phyloP scores from a whole-genome alignment of 1,140 invertebrate genomes.

The Phthorimaea operculella region DNA sequence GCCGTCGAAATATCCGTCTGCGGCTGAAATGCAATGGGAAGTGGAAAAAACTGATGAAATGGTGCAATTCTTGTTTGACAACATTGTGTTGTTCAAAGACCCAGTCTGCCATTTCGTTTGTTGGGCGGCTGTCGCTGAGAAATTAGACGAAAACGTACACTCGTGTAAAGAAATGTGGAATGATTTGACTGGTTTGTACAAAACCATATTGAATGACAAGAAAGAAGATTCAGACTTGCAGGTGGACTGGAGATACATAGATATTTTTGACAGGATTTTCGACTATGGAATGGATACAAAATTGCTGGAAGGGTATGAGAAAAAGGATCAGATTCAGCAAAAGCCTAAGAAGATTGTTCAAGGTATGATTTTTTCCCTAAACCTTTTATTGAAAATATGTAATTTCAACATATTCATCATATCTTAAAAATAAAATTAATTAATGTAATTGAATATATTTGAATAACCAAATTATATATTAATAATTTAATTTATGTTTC shows the following conservation, averaged over 20 bases:
- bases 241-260: constrained; percentile 58
- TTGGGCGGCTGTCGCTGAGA: constrained; percentile 36
- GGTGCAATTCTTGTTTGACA: constrained; percentile 52
- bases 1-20: constrained; percentile 7
- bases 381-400: no score
- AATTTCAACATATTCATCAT: no score
- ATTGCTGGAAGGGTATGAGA: constrained; percentile 44
- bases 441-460: no score
- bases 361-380: background rate
- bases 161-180: constrained; percentile 45
- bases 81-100: constrained; percentile 53
- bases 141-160: constrained; percentile 24
- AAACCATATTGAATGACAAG: constrained; percentile 47
- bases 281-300: constrained; percentile 54
- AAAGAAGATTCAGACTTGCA: constrained; percentile 56
- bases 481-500: no score
- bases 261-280: constrained; percentile 58
- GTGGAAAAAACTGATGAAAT: constrained; percentile 41
- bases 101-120: constrained; percentile 47
- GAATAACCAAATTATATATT: no score
- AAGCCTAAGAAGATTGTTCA: background rate
- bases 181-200: constrained; percentile 38
- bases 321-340: constrained; percentile 3
- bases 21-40: constrained; percentile 25
- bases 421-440: no score